Evolutionary conservation across 2,113 vertebrate species (phyloP).

Genomic region (Ptyas mucosa): DNA sequence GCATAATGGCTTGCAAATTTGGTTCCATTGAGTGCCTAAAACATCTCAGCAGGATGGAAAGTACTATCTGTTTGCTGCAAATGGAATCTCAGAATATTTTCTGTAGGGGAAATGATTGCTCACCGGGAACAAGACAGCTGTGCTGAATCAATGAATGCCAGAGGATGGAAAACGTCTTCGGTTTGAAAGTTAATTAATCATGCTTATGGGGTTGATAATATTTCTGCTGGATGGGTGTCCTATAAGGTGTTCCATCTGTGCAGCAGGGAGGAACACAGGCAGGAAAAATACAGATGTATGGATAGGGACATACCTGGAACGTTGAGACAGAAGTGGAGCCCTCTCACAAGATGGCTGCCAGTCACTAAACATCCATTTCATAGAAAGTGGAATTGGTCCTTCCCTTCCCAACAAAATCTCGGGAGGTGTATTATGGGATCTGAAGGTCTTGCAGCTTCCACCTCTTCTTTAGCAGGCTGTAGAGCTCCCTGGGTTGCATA

Average conservation of each 20-base stretch:
- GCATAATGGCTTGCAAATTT: neutral
- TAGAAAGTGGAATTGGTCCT: neutral
- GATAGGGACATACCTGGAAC: neutral
- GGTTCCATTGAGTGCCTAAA: constrained; percentile 5
- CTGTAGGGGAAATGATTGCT: constrained; percentile 24
- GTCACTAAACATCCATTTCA: neutral
- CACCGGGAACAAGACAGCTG: neutral
- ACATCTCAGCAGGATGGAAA: constrained; percentile 7
- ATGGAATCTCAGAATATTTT: neutral
- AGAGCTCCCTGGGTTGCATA: neutral
- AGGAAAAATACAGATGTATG: neutral
- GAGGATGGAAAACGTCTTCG: neutral
- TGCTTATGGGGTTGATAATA: no score
- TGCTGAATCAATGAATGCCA: constrained; percentile 28
- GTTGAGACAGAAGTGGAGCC: neutral
- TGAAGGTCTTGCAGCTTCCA: neutral
- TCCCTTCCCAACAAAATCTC: neutral
- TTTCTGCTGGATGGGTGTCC: neutral
- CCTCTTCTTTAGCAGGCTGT: neutral
- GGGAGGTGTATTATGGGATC: neutral
- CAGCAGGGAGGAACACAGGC: neutral
- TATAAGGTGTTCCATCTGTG: neutral
- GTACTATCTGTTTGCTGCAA: constrained; percentile 5
- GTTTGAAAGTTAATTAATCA: neutral
- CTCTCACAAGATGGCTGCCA: neutral